Conservation (phyloP, 2,113 vertebrate genomes). For the Galeopterus variegatus region DNA sequence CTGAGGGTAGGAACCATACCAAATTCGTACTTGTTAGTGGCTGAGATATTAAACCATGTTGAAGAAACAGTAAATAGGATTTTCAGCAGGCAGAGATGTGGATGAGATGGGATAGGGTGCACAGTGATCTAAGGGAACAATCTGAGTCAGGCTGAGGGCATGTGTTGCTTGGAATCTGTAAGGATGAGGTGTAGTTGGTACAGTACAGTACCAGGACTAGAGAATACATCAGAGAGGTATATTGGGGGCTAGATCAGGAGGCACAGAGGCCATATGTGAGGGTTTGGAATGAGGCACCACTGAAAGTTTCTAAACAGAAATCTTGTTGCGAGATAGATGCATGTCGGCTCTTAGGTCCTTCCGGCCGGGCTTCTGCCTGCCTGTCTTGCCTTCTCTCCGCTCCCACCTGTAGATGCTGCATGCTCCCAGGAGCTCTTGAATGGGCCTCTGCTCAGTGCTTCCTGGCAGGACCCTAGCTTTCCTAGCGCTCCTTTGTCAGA, state of each 20-base stretch:
- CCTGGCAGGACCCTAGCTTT: background rate
- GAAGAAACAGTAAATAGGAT: background rate
- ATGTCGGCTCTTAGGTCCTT: background rate
- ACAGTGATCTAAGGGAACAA: background rate
- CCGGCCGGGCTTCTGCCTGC: background rate
- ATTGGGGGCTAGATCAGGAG: background rate
- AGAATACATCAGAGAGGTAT: background rate
- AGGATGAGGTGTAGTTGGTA: background rate
- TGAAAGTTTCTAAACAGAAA: background rate
- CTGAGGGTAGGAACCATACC: background rate
- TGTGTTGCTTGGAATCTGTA: background rate
- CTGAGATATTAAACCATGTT: background rate
- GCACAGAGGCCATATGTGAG: background rate
- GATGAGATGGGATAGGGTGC: background rate
- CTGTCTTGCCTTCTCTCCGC: background rate
- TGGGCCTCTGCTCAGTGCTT: background rate
- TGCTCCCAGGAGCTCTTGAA: background rate
- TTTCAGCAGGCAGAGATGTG: background rate
- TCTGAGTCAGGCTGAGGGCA: background rate
- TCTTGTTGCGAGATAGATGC: background rate
- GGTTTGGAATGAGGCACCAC: background rate
- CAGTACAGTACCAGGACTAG: background rate
- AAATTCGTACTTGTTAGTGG: background rate
- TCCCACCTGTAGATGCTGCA: background rate
- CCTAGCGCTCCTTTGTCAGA: rapidly evolving